Percentiles rank a stretch among this genome's conserved stretches.
phyloP scores from a whole-genome alignment of 2,797 vertebrate genomes.

The Pseudotriccus pelzelni region DNA sequence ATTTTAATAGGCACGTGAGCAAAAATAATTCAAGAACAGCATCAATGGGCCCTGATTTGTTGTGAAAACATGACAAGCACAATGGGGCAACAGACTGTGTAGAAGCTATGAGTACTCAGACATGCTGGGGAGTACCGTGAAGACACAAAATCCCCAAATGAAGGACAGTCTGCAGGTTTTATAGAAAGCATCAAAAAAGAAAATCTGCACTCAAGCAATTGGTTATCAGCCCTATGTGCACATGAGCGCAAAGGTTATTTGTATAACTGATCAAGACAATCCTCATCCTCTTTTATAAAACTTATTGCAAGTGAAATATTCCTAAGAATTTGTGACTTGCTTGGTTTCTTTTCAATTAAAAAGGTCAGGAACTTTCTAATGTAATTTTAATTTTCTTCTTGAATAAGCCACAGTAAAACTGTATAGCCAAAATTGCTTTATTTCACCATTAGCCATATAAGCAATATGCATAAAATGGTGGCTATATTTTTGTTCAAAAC shows the following conservation, averaged over 20 bases:
- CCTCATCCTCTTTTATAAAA: not conserved
- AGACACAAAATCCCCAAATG: not conserved
- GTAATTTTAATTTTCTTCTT: not conserved
- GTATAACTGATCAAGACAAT: not conserved
- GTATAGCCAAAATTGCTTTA: conserved; percentile 54
- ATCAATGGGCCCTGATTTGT: not conserved
- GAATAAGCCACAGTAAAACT: conserved; percentile 39
- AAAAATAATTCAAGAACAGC: not conserved
- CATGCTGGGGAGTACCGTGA: rapidly evolving
- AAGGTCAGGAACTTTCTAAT: not conserved
- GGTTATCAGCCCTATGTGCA: not conserved
- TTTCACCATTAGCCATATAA: conserved; percentile 46
- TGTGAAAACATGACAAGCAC: not conserved
- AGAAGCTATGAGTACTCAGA: not conserved
- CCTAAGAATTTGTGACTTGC: not conserved
- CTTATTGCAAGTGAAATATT: not conserved
- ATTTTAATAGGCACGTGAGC: not conserved
- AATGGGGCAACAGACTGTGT: not conserved
- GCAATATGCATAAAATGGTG: conserved; percentile 8
- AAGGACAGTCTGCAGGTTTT: not conserved
- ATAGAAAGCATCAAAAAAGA: not conserved
- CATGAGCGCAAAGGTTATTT: not conserved
- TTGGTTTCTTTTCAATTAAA: not conserved
- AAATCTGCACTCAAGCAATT: not conserved
- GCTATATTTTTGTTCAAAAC: conserved; percentile 11